Base-by-base conservation (phyloP, 1,140 invertebrate species). In the Heliothis subflexa region DNA sequence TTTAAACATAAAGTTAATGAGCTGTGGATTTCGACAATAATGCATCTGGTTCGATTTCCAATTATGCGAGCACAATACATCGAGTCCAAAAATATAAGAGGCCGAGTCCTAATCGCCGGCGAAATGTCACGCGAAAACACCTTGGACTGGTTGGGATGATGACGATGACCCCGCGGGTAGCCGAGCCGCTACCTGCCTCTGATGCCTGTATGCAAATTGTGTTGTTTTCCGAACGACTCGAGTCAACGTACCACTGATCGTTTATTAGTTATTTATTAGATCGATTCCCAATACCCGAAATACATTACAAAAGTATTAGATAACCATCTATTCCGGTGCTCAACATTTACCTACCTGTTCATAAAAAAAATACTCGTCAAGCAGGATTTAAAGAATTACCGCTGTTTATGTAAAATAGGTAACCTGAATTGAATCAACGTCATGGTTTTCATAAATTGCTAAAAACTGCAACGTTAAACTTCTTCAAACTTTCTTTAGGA, bases 121-220 rank as follows among this genome's bases (percentile, higher is more conserved):
- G 75, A 89, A 89, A 91, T 92, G 89, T 92, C 89, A 89, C 82
- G 84, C 83, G 80, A 86, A 87, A 87, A 89, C 81, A 85, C 83
- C 85, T 84, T 86, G 83, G 84, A 87, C 83, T 89, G 86, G 89
- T 90, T 85, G 83, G 86, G 83, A 79, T 83, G 88, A 89, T 90
- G 90, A 90, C 91, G 90, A 91, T 91, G 93, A 92, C 91, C 92
- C 85, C 87, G 68, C 75, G 49, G 71, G 61, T 25, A 68, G 74
- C 73, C 40, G 78, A 52, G 68, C 68, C 75, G 78, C 87, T 93
- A 93, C 91, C 91, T 91, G 91, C 86, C 86, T 79, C 83, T 80
- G 85, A 77, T 86, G 88, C 86, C 83, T 91, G 84, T 94, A 94
- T 94, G 92, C 91, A 93, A 94, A 94, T 94, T 80, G 80, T 86